Conservation (phyloP, 35 echinoderm and acorn worm genomes). For the Apostichopus californicus region DNA sequence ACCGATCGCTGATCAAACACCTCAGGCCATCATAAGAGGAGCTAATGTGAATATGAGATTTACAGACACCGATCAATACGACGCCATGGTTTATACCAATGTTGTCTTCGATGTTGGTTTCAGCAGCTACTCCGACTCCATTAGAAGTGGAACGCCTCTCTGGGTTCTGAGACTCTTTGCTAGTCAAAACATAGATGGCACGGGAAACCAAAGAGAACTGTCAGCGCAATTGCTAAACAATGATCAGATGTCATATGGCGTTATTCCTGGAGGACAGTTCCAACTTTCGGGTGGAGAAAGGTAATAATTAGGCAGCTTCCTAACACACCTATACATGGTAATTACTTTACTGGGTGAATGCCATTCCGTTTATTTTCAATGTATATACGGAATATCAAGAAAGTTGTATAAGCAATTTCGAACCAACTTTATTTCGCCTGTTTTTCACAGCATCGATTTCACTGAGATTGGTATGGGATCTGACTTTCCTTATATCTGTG, state of each 20-base stretch:
- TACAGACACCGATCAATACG: background rate
- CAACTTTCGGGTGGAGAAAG: background rate
- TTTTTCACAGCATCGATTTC: background rate
- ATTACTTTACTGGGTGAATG: too few relatives aligned
- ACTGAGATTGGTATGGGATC: background rate
- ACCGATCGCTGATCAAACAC: too few relatives aligned
- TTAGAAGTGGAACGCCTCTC: background rate
- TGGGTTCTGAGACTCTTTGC: slow-evolving; percentile 27
- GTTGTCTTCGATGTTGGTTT: background rate
- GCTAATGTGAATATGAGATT: background rate
- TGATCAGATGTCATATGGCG: slow-evolving; percentile 1
- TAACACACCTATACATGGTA: too few relatives aligned
- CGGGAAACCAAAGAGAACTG: background rate
- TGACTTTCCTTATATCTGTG: too few relatives aligned
- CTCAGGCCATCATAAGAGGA: background rate
- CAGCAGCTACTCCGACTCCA: background rate
- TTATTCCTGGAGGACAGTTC: background rate
- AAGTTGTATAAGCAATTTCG: too few relatives aligned
- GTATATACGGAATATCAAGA: too few relatives aligned
- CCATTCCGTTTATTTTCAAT: too few relatives aligned
- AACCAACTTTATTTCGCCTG: background rate
- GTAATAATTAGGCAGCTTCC: background rate
- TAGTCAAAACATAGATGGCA: background rate
- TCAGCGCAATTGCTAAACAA: background rate
- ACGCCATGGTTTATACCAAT: background rate